Base-by-base conservation (phyloP, 2,888 invertebrate species). In the Epicampocera succincta region DNA sequence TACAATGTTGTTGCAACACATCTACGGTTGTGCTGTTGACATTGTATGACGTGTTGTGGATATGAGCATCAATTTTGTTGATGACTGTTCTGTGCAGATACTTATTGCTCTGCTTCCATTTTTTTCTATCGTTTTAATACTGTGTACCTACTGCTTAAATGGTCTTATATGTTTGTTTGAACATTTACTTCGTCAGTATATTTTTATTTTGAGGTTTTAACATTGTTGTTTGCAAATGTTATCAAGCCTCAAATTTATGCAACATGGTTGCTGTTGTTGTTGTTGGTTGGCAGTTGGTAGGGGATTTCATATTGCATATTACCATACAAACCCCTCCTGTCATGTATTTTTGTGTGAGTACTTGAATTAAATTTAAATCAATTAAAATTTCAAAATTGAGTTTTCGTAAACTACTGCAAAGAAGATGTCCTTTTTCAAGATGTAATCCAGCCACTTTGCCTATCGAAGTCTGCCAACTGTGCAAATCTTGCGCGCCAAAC, bases 11-110 rank as follows among this genome's bases (percentile, higher is more conserved):
- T 48, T 69, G 54, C 72, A 66, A 54, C 71, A 71, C 71, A 71
- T 75, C 17, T 58, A 71, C 52, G 78, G 78, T 78, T 66, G 71
- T 82, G 82, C 72, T 82, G 82, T 82, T 82, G 82, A 82, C 82
- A 78, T 74, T 82, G 82, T 74, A 82, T 78, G 82, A 82, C 75
- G 78, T 78, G 82, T 73, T 82, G 73, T 77, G 56, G 58, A 82
- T 74, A 71, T 78, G 82, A 82, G 66, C 82, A 82, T 74, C 82
- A 78, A 82, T 82, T 78, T 72, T 60, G 74, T 82, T 82, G 78
- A 82, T 82, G 82, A 56, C 82, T 82, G 78, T 78, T 82, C 74
- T 74, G 78, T 77, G 78, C 82, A 82, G 78, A 78, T 78, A 65
- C 82, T 78, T 78, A 74, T 65, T 74, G 65, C 46, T 60, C 58